Percentiles rank a stretch among this genome's conserved stretches.
Evolutionary conservation across 2,888 invertebrate species (phyloP).

Genomic region (Trachelus troglodyta): DNA sequence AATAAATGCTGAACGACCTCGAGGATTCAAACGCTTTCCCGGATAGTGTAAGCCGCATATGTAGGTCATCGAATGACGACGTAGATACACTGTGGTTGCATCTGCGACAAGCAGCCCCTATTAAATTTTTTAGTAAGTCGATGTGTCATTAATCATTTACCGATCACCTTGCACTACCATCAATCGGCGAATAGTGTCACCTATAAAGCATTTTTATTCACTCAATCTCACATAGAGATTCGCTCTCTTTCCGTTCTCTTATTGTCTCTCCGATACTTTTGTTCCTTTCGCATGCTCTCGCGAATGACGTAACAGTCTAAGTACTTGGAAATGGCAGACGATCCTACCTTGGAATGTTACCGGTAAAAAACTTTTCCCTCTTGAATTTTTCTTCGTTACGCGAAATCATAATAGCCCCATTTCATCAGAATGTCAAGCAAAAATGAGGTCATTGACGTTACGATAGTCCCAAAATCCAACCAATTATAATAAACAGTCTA

Average conservation of each 20-base stretch:
- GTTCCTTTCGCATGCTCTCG: not conserved
- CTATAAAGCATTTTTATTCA: not conserved
- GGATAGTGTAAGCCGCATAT: not conserved
- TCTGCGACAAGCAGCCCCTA: not conserved
- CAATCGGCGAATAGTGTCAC: not conserved
- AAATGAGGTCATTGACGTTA: not conserved
- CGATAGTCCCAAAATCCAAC: not conserved
- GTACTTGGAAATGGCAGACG: not conserved
- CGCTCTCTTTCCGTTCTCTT: not conserved
- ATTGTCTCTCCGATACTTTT: not conserved
- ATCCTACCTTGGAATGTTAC: not conserved
- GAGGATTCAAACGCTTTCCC: not conserved
- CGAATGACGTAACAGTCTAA: not conserved
- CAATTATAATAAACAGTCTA: not conserved
- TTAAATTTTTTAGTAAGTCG: constrained; percentile 4
- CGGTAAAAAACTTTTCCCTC: not conserved
- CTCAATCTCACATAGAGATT: not conserved
- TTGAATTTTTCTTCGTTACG: not conserved
- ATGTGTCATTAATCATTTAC: constrained; percentile 6
- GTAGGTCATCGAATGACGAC: not conserved
- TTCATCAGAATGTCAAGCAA: not conserved
- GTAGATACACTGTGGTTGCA: not conserved
- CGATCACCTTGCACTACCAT: not conserved
- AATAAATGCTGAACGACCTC: not conserved
- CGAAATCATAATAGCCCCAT: not conserved